phyloP scores from a whole-genome alignment of 2,888 invertebrate genomes.

The Dicycla oo region DNA sequence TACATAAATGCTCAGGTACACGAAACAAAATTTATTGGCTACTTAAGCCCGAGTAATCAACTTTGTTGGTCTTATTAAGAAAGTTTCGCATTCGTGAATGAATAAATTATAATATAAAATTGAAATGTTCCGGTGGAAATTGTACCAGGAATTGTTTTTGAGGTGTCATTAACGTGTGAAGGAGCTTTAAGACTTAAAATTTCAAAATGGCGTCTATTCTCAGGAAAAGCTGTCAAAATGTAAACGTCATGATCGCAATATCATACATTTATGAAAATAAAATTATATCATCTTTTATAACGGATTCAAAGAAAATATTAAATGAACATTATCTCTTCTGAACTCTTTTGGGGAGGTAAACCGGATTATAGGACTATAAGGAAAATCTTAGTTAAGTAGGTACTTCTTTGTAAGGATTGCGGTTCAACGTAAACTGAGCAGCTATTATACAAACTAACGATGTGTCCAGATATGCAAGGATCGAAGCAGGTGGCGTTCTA shows the following conservation, averaged over 20 bases:
- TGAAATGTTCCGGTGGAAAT: background rate
- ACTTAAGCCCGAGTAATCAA: constrained; percentile 55
- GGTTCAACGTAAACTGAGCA: too few relatives aligned
- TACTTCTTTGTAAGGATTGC: too few relatives aligned
- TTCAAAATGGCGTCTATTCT: background rate
- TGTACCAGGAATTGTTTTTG: background rate
- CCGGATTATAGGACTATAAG: background rate
- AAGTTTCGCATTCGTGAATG: constrained; percentile 56
- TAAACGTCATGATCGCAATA: background rate
- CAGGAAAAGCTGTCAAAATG: background rate
- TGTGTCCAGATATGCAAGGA: background rate
- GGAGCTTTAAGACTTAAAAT: background rate
- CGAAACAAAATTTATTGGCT: constrained; percentile 59
- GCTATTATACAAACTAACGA: too few relatives aligned
- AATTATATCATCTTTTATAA: background rate
- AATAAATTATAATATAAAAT: constrained; percentile 50
- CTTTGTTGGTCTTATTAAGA: constrained; percentile 61
- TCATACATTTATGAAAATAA: too few relatives aligned
- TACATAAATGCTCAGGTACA: constrained; percentile 30
- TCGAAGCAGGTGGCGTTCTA: background rate
- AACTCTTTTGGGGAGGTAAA: background rate
- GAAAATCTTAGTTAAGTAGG: background rate
- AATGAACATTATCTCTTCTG: background rate
- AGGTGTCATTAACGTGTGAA: constrained; percentile 4
- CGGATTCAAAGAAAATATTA: background rate